Percentiles rank a stretch among this genome's conserved stretches.
phyloP scores from a whole-genome alignment of 2,797 vertebrate genomes.

The Pteropus rufus region DNA sequence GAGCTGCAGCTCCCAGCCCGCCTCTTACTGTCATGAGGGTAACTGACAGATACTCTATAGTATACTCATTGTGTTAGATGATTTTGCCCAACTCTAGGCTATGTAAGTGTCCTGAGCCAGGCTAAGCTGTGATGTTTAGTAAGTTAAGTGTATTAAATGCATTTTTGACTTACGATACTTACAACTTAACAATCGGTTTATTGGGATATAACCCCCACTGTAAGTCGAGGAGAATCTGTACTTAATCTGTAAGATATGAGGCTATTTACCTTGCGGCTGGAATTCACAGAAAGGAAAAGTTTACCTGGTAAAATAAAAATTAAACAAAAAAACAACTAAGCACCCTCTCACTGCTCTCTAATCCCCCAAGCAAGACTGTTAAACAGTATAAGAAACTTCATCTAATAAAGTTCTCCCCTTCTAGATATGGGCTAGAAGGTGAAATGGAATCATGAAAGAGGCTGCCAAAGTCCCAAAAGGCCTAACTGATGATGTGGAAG shows the following conservation, averaged over 20 bases:
- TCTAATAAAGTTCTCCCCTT: constrained; percentile 45
- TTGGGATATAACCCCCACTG: not conserved
- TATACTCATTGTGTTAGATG: not conserved
- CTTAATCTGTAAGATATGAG: constrained; percentile 85
- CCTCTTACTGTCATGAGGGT: not conserved
- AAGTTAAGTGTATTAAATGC: not conserved
- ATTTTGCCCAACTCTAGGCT: not conserved
- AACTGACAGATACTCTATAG: not conserved
- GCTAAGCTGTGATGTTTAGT: not conserved
- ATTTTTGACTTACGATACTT: not conserved
- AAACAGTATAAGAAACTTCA: constrained; percentile 48
- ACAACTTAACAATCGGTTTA: not conserved
- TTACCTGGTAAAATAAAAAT: constrained; percentile 78
- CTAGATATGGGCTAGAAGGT: not conserved
- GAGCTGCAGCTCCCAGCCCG: not conserved
- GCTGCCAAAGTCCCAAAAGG: not conserved
- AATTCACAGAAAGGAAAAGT: constrained; percentile 80
- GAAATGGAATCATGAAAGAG: not conserved
- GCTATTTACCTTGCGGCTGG: constrained; percentile 84
- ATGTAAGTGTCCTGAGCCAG: not conserved
- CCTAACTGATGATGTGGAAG: rapidly evolving
- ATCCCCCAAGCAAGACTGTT: not conserved
- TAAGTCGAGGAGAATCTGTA: not conserved
- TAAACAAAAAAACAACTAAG: constrained; percentile 50
- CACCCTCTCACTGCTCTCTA: not conserved